A percentile compares a stretch with the other conserved stretches of the same genome.
Conservation (phyloP, 2,797 vertebrate genomes). For the Cossypha dichroa region DNA sequence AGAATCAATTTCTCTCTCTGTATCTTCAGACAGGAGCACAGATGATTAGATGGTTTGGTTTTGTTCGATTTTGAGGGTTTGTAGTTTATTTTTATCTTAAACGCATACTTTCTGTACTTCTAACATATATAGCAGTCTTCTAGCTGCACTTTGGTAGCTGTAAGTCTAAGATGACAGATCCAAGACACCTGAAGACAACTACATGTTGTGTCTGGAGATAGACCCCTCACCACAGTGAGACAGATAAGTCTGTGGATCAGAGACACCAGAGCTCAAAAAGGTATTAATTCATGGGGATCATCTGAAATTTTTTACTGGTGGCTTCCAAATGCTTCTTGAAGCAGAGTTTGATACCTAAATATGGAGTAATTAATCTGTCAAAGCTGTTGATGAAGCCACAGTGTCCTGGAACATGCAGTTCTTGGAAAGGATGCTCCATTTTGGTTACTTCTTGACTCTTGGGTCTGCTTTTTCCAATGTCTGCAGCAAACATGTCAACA, state of each 20-base stretch:
- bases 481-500: neutral
- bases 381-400: neutral
- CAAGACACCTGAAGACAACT: neutral
- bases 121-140: neutral
- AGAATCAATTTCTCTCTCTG: neutral
- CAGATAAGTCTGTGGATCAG: neutral
- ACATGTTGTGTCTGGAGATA: neutral
- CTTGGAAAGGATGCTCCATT: neutral
- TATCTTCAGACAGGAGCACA: neutral
- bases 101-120: neutral
- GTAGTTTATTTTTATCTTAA: neutral
- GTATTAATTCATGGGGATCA: neutral
- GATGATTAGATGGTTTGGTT: neutral
- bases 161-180: neutral
- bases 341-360: neutral
- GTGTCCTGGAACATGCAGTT: neutral
- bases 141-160: neutral
- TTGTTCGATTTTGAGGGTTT: neutral
- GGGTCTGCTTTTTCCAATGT: neutral
- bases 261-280: neutral
- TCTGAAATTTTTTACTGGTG: neutral
- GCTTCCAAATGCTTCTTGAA: neutral
- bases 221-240: neutral
- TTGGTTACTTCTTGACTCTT: neutral
- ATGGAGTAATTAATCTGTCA: neutral